Evolutionary conservation across 2,113 vertebrate genomes (phyloP).

Genomic region (Serinus canaria): DNA sequence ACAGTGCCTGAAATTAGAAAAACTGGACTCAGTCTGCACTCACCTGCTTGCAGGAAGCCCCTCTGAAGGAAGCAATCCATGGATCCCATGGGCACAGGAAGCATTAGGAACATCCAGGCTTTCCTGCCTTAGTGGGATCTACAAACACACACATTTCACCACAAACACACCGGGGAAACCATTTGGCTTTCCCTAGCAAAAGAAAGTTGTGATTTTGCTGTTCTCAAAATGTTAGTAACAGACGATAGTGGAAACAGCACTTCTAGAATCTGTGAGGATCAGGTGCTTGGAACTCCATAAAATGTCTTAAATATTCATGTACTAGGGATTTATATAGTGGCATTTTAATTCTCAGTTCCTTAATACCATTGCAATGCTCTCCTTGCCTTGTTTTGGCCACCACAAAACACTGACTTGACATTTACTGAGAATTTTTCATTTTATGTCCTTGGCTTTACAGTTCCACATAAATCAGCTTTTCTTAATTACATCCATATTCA

Average conservation of each 20-base stretch:
- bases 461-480: constrained; percentile 46
- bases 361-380: not conserved
- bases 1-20: not conserved
- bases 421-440: constrained; percentile 33
- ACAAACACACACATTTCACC: not conserved
- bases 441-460: constrained; percentile 42
- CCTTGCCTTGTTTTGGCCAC: constrained; percentile 2
- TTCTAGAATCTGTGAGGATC: not conserved
- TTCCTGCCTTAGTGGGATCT: not conserved
- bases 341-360: constrained; percentile 2
- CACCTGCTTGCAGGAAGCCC: not conserved
- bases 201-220: not conserved
- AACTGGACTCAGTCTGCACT: not conserved
- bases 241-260: not conserved
- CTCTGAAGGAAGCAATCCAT: not conserved
- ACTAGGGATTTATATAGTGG: not conserved
- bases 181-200: not conserved
- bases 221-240: not conserved
- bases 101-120: not conserved
- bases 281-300: not conserved
- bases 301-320: not conserved
- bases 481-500: constrained; percentile 58
- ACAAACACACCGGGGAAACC: not conserved
- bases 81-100: not conserved
- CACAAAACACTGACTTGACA: constrained; percentile 18